Evolutionary conservation across 2,888 invertebrate genomes (phyloP).

Genomic region (Himalopsyche japonica): DNA sequence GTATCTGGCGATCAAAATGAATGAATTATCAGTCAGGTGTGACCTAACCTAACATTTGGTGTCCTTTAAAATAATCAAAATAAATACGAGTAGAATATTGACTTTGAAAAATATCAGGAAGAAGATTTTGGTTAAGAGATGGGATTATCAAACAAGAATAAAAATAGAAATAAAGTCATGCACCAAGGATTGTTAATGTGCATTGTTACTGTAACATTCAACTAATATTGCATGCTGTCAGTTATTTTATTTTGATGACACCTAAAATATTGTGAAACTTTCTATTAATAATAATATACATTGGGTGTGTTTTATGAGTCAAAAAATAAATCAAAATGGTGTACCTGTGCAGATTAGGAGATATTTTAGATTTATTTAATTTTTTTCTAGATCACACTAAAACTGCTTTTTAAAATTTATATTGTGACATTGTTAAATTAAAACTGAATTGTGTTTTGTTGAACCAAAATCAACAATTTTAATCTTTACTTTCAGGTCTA

Average conservation of each 20-base stretch:
- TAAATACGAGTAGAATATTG: background rate
- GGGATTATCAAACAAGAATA: background rate
- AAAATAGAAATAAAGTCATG: background rate
- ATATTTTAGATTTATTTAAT: too few relatives aligned
- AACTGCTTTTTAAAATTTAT: too few relatives aligned
- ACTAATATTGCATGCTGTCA: background rate
- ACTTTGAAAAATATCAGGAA: background rate
- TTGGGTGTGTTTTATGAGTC: background rate
- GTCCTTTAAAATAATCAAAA: slow-evolving; percentile 1
- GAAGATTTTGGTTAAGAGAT: background rate
- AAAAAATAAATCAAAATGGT: too few relatives aligned
- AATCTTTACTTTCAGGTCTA: too few relatives aligned
- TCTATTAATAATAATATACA: background rate
- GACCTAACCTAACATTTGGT: background rate
- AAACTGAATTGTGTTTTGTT: too few relatives aligned
- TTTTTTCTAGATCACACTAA: too few relatives aligned
- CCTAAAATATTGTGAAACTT: background rate
- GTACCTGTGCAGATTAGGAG: too few relatives aligned
- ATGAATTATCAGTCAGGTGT: background rate
- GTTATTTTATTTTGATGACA: background rate
- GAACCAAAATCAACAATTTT: too few relatives aligned
- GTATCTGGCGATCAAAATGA: background rate
- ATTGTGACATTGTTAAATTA: too few relatives aligned
- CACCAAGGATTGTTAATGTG: background rate
- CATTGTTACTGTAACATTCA: background rate